phyloP scores from a whole-genome alignment of 92 coral and sea anemone genomes.

The Paramuricea clavata region DNA sequence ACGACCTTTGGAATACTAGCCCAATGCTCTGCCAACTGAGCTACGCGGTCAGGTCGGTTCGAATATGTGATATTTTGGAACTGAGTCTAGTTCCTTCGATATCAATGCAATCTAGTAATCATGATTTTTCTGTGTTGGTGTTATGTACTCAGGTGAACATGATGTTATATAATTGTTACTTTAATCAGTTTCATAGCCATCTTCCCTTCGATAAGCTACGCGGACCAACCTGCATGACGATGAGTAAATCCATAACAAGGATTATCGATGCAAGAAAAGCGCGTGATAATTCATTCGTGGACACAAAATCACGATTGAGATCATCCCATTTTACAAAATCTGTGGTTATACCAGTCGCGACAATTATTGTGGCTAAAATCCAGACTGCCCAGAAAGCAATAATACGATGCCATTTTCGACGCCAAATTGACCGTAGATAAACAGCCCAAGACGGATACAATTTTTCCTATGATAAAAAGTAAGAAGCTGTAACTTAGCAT shows the following conservation, averaged over 20 bases:
- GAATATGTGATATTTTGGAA: too few relatives aligned
- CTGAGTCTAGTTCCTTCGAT: too few relatives aligned
- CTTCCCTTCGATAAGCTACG: too few relatives aligned
- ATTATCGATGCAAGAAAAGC: slow-evolving; percentile 95
- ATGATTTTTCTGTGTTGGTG: too few relatives aligned
- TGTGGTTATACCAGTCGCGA: slow-evolving; percentile 89
- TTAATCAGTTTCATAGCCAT: too few relatives aligned
- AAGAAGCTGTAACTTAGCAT: too few relatives aligned
- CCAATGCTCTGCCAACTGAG: too few relatives aligned
- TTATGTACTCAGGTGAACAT: too few relatives aligned
- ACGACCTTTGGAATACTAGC: too few relatives aligned
- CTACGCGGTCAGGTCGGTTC: too few relatives aligned
- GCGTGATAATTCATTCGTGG: slow-evolving; percentile 93
- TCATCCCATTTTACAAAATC: slow-evolving; percentile 89
- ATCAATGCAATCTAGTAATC: too few relatives aligned
- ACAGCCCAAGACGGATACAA: slow-evolving; percentile 94
- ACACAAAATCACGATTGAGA: slow-evolving; percentile 85
- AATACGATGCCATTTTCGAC: slow-evolving; percentile 89
- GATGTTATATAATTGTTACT: background rate
- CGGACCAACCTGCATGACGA: slow-evolving; percentile 90
- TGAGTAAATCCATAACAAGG: slow-evolving; percentile 85
- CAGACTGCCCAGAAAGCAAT: slow-evolving; percentile 91
- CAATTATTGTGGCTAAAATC: slow-evolving; percentile 81
- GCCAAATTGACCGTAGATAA: slow-evolving; percentile 83
- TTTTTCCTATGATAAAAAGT: slow-evolving; percentile 74